Evolutionary conservation across 2,888 invertebrate genomes (phyloP).

Genomic region (Idaea biselata): DNA sequence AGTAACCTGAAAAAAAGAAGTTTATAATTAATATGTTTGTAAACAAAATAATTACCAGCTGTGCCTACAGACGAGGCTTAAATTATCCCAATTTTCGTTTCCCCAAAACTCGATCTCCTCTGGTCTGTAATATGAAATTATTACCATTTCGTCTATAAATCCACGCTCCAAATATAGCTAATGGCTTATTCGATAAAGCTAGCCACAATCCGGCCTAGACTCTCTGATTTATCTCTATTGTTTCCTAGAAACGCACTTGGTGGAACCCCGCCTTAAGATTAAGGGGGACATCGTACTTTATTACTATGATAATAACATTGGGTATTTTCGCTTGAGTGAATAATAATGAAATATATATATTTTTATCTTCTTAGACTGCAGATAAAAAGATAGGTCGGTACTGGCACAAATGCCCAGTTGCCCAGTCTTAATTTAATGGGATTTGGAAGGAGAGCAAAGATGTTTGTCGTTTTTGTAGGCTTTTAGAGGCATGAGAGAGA

Average conservation of each 20-base stretch:
- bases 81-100: neutral
- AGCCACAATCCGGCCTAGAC: neutral
- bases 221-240: neutral
- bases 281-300: neutral
- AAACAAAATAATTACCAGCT: neutral
- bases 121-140: neutral
- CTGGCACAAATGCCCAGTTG: no score
- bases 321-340: neutral
- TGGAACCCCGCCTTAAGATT: neutral
- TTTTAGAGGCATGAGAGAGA: no score
- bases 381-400: neutral
- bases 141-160: neutral
- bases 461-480: no score
- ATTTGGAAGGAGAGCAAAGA: no score
- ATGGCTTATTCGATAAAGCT: neutral
- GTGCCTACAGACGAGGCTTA: neutral
- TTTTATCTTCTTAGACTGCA: neutral
- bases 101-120: neutral
- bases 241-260: slow-evolving; percentile 1
- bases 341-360: neutral
- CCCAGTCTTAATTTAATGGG: no score
- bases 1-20: no score
- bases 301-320: neutral
- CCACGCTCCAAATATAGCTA: neutral
- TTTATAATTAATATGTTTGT: neutral